These are phyloP conservation scores for Nesometra sesokonis DNA, from an alignment of 35 echinoderm and acorn worm species.

Conservation along the genomic window DNA sequence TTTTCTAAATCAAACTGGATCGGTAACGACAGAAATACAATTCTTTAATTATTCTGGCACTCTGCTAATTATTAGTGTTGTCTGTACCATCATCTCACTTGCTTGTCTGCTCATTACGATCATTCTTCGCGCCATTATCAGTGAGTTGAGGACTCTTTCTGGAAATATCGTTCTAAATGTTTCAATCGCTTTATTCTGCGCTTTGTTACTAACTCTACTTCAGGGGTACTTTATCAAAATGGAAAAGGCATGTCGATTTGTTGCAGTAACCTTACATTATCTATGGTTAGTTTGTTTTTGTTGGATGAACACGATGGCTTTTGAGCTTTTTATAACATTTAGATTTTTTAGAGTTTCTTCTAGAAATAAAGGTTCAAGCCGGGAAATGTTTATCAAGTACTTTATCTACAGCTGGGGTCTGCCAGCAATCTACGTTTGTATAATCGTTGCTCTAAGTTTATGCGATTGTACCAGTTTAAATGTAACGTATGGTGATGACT, in stretches of 20 bases:
- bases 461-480: not conserved
- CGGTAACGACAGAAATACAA: too few relatives aligned
- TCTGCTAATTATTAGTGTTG: too few relatives aligned
- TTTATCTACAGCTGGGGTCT: not conserved
- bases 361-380: too few relatives aligned
- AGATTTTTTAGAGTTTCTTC: too few relatives aligned
- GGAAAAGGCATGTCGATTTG: not conserved
- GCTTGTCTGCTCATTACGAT: not conserved
- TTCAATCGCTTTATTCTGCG: not conserved
- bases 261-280: not conserved
- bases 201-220: not conserved
- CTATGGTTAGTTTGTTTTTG: not conserved
- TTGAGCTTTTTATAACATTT: not conserved
- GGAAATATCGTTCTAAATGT: not conserved
- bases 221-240: not conserved
- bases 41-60: too few relatives aligned
- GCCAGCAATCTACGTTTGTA: not conserved
- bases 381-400: not conserved
- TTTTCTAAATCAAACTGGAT: too few relatives aligned
- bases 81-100: too few relatives aligned
- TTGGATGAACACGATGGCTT: conserved; percentile 3
- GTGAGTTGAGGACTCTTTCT: not conserved
- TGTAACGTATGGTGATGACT: not conserved
- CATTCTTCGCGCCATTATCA: not conserved
- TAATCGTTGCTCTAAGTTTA: not conserved